A percentile compares a stretch with the other conserved stretches of the same genome.
These are phyloP conservation scores for Lordiphosa fenestrarum DNA, from an alignment of 2,888 invertebrate genomes.

Conservation along the genomic window DNA sequence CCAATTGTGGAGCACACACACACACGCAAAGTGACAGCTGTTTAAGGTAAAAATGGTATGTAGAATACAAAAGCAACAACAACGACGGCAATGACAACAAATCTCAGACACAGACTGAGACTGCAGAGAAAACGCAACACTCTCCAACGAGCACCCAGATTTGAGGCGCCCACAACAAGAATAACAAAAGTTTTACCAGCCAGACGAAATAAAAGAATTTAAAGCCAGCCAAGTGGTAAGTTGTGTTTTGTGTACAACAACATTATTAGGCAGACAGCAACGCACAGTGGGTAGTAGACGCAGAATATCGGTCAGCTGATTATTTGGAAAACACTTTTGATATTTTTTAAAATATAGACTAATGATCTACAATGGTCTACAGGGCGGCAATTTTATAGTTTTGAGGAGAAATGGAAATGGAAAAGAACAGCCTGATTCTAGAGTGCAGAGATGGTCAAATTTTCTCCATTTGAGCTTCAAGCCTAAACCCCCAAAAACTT, in stretches of 20 bases:
- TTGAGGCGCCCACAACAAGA: conserved; percentile 7
- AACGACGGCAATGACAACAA: conserved; percentile 37
- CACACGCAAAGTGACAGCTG: conserved; percentile 57
- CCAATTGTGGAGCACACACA: conserved; percentile 38
- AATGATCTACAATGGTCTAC: too few species aligned
- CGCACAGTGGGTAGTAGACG: conserved; percentile 1
- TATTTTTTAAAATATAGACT: too few species aligned
- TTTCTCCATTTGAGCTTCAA: too few species aligned
- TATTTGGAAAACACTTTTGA: too few species aligned
- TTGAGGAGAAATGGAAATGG: too few species aligned
- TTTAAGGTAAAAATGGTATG: conserved; percentile 56
- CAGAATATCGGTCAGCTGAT: not conserved
- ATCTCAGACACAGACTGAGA: not conserved
- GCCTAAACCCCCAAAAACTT: too few species aligned
- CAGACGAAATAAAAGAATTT: conserved; percentile 1
- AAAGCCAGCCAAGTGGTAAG: conserved; percentile 14
- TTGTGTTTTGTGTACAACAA: conserved; percentile 18
- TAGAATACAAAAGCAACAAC: conserved; percentile 22
- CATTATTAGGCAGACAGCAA: conserved; percentile 13
- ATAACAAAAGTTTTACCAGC: conserved; percentile 24
- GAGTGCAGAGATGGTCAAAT: too few species aligned
- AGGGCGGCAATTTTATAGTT: too few species aligned
- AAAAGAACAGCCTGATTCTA: too few species aligned
- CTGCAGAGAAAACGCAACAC: not conserved
- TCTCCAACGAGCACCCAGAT: not conserved